Base-by-base conservation (phyloP, 2,797 vertebrate species). In the Lithobates pipiens region DNA sequence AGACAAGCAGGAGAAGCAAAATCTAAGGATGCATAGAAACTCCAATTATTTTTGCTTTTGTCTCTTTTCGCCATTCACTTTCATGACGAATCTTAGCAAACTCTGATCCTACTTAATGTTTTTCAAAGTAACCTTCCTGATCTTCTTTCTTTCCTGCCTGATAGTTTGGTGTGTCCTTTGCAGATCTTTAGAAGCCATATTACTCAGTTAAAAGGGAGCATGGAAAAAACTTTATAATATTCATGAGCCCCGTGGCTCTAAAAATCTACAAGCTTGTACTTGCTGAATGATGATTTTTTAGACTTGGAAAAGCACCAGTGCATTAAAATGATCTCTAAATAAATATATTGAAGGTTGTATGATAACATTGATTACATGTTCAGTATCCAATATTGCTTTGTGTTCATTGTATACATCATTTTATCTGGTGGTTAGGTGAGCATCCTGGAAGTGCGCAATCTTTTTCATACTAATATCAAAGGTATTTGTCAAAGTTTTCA, bases 141-240 rank as follows among this genome's bases (percentile, higher is more conserved):
- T 61, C 54, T 61, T 18, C 54, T 61, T 61, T 61, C 21, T 61
- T 54, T 61, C 54, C 54, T 23, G 21, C 54, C 23, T 61, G 4
- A 61, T 61, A 69, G 77, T 80, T 63, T 71, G 42, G 1, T 79
- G 69, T 65, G 36, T 50, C 42, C 44, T 1, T 65, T 67, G 25
- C 65, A 67, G 25, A 25, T 67, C 65, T 67, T 11, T 61, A 61
- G 50, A 25, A 29, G 27, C 65, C 25, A 25, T 67, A 67, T 67
- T 67, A 67, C 65, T 73, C 71, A 44, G 21, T 10, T 44, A 73
- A 44, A 42, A 73, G 44, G 68, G 27, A 71, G 23, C 11, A 73
- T 11, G 36, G 11, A 34, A 73, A 73, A 73, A 15, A 18, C 87
- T 86, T 83, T 15, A 86, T 78, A n/a, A 76, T 74, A 34, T 78